phyloP scores from a whole-genome alignment of 1,140 invertebrate species.

The Philotrypesis tridentata region DNA sequence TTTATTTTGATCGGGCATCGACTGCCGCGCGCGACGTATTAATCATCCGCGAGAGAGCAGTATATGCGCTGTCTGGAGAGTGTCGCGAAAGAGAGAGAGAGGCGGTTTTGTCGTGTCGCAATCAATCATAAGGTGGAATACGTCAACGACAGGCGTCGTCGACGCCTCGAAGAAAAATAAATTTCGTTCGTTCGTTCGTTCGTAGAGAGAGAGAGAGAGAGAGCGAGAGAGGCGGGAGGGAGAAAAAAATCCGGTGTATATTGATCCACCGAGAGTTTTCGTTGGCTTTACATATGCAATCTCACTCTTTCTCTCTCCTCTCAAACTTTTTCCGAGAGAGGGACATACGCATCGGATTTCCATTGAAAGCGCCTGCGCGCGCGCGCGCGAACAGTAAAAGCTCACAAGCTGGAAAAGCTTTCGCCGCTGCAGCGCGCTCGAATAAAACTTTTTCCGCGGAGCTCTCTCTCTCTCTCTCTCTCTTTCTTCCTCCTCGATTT shows the following conservation, averaged over 20 bases:
- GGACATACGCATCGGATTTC: conserved; percentile 55
- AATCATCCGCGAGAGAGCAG: conserved; percentile 32
- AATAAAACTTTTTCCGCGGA: conserved; percentile 63
- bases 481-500: conserved; percentile 51
- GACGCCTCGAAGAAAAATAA: background rate
- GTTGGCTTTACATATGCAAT: conserved; percentile 47
- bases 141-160: conserved; percentile 15
- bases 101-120: conserved; percentile 20
- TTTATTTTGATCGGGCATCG: conserved; percentile 14
- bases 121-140: conserved; percentile 36
- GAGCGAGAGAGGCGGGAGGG: background rate
- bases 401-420: conserved; percentile 64
- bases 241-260: conserved; percentile 13
- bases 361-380: conserved; percentile 50
- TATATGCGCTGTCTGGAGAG: too few species aligned
- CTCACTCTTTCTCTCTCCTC: background rate
- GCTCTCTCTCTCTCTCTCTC: too few species aligned
- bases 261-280: conserved; percentile 32
- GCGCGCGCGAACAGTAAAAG: conserved; percentile 57
- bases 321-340: conserved; percentile 33
- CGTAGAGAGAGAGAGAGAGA: background rate
- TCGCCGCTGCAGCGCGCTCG: conserved; percentile 53
- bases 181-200: too few species aligned
- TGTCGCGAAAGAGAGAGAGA: too few species aligned
- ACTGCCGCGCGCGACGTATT: conserved; percentile 20